phyloP scores from a whole-genome alignment of 2,113 vertebrate genomes.

The Phodopus roborovskii region DNA sequence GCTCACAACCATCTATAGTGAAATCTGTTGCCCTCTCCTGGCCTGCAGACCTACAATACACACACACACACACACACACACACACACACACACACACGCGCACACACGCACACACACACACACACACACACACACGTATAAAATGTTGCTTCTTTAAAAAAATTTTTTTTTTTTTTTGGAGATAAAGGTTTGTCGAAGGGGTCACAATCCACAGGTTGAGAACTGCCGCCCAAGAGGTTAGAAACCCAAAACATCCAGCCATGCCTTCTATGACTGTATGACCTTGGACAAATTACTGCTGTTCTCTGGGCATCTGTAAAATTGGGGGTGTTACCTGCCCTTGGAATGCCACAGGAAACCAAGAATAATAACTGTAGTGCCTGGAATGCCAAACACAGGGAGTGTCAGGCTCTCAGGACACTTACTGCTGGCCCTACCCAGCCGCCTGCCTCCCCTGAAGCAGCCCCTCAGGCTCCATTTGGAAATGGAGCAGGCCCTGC shows the following conservation, averaged over 20 bases:
- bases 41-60: too few species aligned
- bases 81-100: too few species aligned
- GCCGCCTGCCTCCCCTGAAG: neutral
- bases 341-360: neutral
- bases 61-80: too few species aligned
- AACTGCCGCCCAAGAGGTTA: neutral
- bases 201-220: neutral
- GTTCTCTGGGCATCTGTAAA: neutral
- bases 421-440: accelerated
- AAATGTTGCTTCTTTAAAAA: too few species aligned
- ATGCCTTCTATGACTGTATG: neutral
- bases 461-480: neutral
- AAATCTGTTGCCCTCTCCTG: too few species aligned
- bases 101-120: too few species aligned
- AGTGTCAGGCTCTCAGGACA: neutral
- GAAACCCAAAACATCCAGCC: neutral
- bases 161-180: neutral
- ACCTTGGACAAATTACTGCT: neutral
- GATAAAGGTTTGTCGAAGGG: neutral
- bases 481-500: neutral
- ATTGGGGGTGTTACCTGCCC: neutral
- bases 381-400: accelerated
- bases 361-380: neutral
- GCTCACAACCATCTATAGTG: too few species aligned
- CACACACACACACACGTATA: too few species aligned